Evolutionary conservation across 1,140 invertebrate species (phyloP).

Genomic region (Palaemon carinicauda): DNA sequence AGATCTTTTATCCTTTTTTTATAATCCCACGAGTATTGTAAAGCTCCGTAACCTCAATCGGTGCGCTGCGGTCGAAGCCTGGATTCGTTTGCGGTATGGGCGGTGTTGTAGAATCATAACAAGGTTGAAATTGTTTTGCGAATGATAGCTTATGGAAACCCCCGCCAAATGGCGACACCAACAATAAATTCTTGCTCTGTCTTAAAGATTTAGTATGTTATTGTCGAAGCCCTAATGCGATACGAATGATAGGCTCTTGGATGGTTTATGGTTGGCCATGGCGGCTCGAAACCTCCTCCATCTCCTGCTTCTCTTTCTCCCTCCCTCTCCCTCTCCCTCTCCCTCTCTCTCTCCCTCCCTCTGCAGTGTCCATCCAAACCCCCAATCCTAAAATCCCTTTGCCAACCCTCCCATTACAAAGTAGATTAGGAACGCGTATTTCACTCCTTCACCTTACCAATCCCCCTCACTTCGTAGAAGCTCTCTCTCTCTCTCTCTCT

Average conservation of each 20-base stretch:
- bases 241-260: neutral
- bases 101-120: too few relatives aligned
- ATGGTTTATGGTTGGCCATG: neutral
- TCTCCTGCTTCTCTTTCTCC: neutral
- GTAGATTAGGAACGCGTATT: too few relatives aligned
- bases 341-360: neutral
- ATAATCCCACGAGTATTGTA: too few relatives aligned
- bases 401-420: too few relatives aligned
- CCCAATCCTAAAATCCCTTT: neutral
- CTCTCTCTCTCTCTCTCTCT: neutral
- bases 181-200: too few relatives aligned
- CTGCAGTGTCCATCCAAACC: neutral
- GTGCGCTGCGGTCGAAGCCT: too few relatives aligned
- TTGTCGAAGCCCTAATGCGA: neutral
- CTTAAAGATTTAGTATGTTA: neutral
- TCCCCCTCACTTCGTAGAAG: neutral
- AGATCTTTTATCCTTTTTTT: too few relatives aligned
- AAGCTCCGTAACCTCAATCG: too few relatives aligned
- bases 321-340: neutral
- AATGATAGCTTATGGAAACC: too few relatives aligned
- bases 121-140: too few relatives aligned
- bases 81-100: too few relatives aligned
- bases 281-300: neutral
- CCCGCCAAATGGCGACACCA: too few relatives aligned
- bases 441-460: neutral